Percentiles rank a stretch among this genome's conserved stretches.
Conservation (phyloP, 1,140 invertebrate genomes). For the Aphelinus atriplicis region DNA sequence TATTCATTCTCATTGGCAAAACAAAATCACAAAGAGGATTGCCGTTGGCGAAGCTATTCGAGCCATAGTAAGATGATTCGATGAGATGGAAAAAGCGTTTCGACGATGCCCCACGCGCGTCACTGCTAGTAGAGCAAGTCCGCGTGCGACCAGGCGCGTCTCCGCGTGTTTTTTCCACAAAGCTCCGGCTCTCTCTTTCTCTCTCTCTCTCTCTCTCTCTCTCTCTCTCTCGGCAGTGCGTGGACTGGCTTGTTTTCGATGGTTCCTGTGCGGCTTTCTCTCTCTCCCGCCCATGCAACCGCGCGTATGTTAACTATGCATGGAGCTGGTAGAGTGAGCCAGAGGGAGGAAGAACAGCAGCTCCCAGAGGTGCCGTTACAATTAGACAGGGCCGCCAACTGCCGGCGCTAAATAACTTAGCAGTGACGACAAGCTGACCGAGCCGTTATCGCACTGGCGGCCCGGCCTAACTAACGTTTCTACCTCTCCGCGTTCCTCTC, state of each 20-base stretch:
- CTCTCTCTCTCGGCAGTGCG: no score
- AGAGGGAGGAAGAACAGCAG: conserved; percentile 41
- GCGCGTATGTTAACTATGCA: conserved; percentile 1
- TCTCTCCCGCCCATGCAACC: no score
- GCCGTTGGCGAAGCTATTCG: no score
- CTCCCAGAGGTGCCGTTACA: conserved; percentile 63
- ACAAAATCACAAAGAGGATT: no score
- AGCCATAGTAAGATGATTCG: no score
- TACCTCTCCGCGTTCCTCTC: conserved; percentile 1
- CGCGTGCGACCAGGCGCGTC: neutral
- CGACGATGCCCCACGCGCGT: no score
- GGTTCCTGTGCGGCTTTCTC: no score
- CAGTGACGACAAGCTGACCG: conserved; percentile 61
- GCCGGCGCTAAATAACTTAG: conserved; percentile 62
- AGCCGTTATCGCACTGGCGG: conserved; percentile 19
- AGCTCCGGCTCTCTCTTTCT: neutral
- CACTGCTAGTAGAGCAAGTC: neutral
- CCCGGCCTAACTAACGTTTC: no score
- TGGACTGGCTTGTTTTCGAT: neutral
- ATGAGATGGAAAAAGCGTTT: no score
- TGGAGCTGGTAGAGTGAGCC: neutral
- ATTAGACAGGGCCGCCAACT: conserved; percentile 63
- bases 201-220: neutral
- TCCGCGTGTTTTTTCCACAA: neutral
- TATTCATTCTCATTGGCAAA: no score